Evolutionary conservation across 2,797 vertebrate genomes (phyloP).

Genomic region (Phoeniculus purpureus): DNA sequence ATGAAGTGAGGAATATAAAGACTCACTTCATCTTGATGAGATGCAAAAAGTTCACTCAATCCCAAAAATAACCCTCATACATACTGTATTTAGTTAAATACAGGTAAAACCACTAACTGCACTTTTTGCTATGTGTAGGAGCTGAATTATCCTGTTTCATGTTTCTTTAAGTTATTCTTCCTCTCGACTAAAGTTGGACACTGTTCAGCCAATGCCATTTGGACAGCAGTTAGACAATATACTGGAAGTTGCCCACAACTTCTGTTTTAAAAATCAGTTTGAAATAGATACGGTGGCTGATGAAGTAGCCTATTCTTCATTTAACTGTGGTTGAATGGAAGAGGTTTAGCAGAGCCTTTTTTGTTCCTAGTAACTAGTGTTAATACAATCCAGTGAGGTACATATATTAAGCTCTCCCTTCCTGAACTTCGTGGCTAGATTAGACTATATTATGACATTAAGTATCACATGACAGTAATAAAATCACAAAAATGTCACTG

Average conservation of each 20-base stretch:
- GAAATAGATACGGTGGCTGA: slow-evolving; percentile 16
- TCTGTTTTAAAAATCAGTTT: slow-evolving; percentile 12
- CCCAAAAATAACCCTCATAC: not conserved
- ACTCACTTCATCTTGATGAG: not conserved
- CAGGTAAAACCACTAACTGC: not conserved
- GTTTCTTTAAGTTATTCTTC: not conserved
- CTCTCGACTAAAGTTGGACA: not conserved
- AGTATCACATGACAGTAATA: not conserved
- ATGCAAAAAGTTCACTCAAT: not conserved
- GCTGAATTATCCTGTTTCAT: not conserved
- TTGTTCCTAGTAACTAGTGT: not conserved
- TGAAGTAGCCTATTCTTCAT: not conserved
- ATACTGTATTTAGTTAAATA: not conserved
- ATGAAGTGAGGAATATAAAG: not conserved
- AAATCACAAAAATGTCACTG: slow-evolving; percentile 31
- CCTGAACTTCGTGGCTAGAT: not conserved
- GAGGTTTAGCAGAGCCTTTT: slow-evolving; percentile 25
- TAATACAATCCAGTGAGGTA: not conserved
- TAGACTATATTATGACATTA: not conserved
- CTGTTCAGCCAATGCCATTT: not conserved
- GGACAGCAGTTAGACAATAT: not conserved
- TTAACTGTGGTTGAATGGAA: not conserved
- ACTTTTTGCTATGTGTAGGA: not conserved
- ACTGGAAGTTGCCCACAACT: not conserved
- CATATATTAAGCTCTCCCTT: slow-evolving; percentile 3